Evolutionary conservation across 2,113 vertebrate species (phyloP).

Genomic region (Calcarius ornatus): DNA sequence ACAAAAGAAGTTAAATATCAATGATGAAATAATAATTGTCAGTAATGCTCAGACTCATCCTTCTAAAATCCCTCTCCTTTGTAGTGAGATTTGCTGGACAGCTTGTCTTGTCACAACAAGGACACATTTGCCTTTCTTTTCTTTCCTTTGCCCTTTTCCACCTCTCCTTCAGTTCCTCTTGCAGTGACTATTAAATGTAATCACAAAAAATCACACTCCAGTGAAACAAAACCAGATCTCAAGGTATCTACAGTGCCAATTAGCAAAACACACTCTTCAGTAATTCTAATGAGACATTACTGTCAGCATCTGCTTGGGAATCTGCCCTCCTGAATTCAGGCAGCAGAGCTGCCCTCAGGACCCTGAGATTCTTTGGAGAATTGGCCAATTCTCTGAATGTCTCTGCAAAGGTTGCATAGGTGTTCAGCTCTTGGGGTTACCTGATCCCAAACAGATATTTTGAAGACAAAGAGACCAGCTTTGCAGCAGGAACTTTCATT

Average conservation of each 20-base stretch:
- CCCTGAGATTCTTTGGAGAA: background rate
- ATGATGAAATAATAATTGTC: background rate
- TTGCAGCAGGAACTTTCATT: background rate
- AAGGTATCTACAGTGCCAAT: background rate
- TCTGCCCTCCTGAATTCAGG: background rate
- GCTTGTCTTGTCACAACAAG: background rate
- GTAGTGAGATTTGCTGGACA: background rate
- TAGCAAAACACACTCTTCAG: background rate
- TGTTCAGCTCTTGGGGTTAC: background rate
- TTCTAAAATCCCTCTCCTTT: slow-evolving; percentile 11
- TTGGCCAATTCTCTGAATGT: background rate
- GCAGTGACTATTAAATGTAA: background rate
- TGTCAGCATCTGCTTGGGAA: background rate
- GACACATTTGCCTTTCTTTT: background rate
- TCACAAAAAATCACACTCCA: background rate
- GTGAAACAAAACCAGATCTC: background rate
- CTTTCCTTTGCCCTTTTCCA: background rate
- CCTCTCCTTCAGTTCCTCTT: slow-evolving; percentile 1
- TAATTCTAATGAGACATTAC: slow-evolving; percentile 1
- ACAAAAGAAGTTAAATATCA: background rate
- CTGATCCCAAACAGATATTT: background rate
- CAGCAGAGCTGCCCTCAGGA: background rate
- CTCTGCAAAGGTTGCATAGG: background rate
- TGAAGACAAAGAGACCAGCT: background rate
- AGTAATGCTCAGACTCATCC: background rate